These are phyloP conservation scores for Lepidochrysops patricia DNA, from an alignment of 2,888 invertebrate genomes.

Conservation along the genomic window DNA sequence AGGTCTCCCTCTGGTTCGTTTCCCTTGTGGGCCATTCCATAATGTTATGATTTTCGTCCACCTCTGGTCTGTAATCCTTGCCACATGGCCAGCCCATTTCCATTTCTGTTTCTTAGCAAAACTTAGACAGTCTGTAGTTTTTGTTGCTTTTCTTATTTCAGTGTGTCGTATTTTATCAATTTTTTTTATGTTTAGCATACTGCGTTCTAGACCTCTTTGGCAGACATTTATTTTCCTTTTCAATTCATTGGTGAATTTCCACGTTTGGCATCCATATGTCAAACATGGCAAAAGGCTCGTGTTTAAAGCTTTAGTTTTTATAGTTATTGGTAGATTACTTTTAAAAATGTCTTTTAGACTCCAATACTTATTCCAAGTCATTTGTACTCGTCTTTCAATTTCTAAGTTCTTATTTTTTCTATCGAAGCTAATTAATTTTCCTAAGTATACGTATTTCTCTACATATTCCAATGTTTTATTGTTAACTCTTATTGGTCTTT, in stretches of 20 bases:
- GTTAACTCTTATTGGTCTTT: conserved; percentile 6
- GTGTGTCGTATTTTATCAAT: conserved; percentile 16
- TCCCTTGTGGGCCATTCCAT: not conserved
- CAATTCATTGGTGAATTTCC: conserved; percentile 9
- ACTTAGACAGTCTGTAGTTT: conserved; percentile 10
- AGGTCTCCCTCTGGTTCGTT: not conserved
- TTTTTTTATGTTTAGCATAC: conserved; percentile 17
- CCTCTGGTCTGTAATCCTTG: not conserved
- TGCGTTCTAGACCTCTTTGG: conserved; percentile 14
- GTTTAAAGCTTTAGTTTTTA: not conserved
- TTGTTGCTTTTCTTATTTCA: conserved; percentile 14
- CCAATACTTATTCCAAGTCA: conserved; percentile 15
- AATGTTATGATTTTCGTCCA: not conserved
- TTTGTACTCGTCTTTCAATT: conserved; percentile 12
- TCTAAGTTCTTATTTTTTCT: conserved; percentile 13
- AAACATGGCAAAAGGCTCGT: conserved; percentile 9
- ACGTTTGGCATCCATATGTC: conserved; percentile 15
- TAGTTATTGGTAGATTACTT: conserved; percentile 2
- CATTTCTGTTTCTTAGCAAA: conserved; percentile 3
- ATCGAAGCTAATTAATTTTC: conserved; percentile 15
- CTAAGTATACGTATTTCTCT: conserved; percentile 14
- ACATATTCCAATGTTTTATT: conserved; percentile 10
- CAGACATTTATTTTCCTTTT: not conserved
- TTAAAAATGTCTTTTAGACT: conserved; percentile 15
- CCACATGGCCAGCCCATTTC: not conserved